A percentile compares a stretch with the other conserved stretches of the same genome.
These are phyloP conservation scores for Schizaphis graminum DNA, from an alignment of 2,888 invertebrate species.

Conservation along the genomic window DNA sequence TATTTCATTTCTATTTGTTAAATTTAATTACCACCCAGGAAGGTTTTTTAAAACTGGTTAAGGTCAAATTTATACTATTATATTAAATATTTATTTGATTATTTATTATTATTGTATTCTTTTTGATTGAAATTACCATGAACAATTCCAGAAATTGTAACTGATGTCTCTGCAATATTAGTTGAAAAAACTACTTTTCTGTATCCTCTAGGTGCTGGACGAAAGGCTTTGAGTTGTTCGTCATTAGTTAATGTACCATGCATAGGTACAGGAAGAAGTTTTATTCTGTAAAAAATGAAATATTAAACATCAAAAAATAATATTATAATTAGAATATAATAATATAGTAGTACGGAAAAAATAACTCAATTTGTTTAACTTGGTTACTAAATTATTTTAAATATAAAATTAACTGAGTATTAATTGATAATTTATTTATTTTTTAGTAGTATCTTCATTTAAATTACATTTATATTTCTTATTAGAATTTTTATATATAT, in stretches of 20 bases:
- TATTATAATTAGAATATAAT: not conserved
- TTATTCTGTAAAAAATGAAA: slow-evolving; percentile 70
- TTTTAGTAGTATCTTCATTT: not conserved
- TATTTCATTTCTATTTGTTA: not conserved
- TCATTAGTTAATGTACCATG: slow-evolving; percentile 90
- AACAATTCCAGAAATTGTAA: slow-evolving; percentile 93
- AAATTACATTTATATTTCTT: not conserved
- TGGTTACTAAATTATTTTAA: not conserved
- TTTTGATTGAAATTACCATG: slow-evolving; percentile 77
- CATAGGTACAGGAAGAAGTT: slow-evolving; percentile 77
- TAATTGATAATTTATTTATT: not conserved
- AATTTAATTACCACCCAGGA: not conserved
- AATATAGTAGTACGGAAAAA: not conserved
- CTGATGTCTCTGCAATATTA: slow-evolving; percentile 96
- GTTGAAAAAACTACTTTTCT: slow-evolving; percentile 94
- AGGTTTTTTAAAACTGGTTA: not conserved
- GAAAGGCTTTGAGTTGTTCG: slow-evolving; percentile 90
- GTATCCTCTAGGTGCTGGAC: slow-evolving; percentile 78
- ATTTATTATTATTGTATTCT: not conserved
- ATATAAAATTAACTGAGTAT: not conserved
- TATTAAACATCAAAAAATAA: not conserved
- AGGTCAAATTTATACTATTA: not conserved
- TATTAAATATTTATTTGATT: not conserved
- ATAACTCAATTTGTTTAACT: not conserved
- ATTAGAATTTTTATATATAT: not conserved